phyloP scores from a whole-genome alignment of 1,140 invertebrate species.

The Maniola jurtina region DNA sequence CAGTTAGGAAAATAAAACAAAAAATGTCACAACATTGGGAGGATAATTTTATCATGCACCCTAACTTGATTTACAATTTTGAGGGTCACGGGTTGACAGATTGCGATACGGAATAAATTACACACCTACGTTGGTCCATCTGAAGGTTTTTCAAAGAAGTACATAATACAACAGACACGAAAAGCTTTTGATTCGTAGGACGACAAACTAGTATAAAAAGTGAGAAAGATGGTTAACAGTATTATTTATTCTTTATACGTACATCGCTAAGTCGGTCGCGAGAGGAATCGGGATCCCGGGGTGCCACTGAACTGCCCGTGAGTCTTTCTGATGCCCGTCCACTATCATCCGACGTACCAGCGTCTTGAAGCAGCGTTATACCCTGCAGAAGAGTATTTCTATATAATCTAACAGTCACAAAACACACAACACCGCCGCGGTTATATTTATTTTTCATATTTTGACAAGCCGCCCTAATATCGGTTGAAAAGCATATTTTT shows the following conservation, averaged over 20 bases:
- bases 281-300: slow-evolving; percentile 87
- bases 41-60: slow-evolving; percentile 12
- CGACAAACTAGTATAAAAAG: slow-evolving; percentile 7
- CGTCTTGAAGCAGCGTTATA: slow-evolving; percentile 84
- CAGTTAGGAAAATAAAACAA: slow-evolving; percentile 8
- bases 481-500: not conserved
- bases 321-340: slow-evolving; percentile 87
- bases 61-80: slow-evolving; percentile 9
- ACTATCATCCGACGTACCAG: slow-evolving; percentile 88
- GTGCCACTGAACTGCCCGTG: slow-evolving; percentile 85
- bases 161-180: slow-evolving; percentile 16
- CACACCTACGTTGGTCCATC: not conserved
- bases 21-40: slow-evolving; percentile 15
- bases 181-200: slow-evolving; percentile 18
- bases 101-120: slow-evolving; percentile 10
- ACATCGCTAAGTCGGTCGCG: slow-evolving; percentile 90
- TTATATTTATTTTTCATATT: not conserved
- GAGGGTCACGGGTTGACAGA: slow-evolving; percentile 1
- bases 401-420: slow-evolving; percentile 12
- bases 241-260: slow-evolving; percentile 70
- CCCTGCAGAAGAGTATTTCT: slow-evolving; percentile 65
- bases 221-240: slow-evolving; percentile 4
- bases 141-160: slow-evolving; percentile 10
- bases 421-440: slow-evolving; percentile 22
- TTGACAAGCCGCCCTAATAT: not conserved